phyloP scores from a whole-genome alignment of 2,888 invertebrate species.

The Pyrrhopygopsis socrates region DNA sequence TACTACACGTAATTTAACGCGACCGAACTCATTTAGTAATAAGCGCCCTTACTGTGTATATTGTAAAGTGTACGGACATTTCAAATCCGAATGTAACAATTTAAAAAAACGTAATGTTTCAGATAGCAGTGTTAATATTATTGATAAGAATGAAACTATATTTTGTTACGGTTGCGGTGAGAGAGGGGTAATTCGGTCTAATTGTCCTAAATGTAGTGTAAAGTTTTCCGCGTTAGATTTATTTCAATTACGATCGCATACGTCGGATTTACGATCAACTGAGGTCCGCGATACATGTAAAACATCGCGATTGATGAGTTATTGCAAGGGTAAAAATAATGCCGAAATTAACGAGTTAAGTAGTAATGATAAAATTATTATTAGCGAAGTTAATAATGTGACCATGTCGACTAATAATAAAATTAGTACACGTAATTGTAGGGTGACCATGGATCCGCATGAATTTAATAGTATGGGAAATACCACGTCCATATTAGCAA shows the following conservation, averaged over 20 bases:
- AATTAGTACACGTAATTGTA: not conserved
- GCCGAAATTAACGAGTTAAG: too few relatives aligned
- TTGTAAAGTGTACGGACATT: constrained; percentile 44
- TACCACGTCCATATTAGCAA: not conserved
- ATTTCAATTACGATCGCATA: not conserved
- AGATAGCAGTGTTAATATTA: not conserved
- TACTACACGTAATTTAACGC: not conserved
- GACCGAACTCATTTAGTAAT: not conserved
- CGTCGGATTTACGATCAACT: not conserved
- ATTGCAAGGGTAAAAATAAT: not conserved
- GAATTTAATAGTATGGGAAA: not conserved
- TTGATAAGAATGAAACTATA: not conserved
- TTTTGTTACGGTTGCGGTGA: constrained; percentile 44
- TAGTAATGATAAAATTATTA: too few relatives aligned
- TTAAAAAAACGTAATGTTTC: not conserved
- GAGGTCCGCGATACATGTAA: not conserved
- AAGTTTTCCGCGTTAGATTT: not conserved
- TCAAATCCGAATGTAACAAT: constrained; percentile 24
- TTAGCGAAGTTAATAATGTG: too few relatives aligned
- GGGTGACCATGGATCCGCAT: not conserved
- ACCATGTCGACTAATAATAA: not conserved
- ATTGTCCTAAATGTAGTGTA: constrained; percentile 17
- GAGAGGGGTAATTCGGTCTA: constrained; percentile 31
- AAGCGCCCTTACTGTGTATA: constrained; percentile 29
- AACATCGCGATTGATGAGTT: not conserved